Evolutionary conservation across 2,888 invertebrate species (phyloP), one percentile per base, ranked within the genome.

Genomic region (Hoplodrina ambigua): DNA sequence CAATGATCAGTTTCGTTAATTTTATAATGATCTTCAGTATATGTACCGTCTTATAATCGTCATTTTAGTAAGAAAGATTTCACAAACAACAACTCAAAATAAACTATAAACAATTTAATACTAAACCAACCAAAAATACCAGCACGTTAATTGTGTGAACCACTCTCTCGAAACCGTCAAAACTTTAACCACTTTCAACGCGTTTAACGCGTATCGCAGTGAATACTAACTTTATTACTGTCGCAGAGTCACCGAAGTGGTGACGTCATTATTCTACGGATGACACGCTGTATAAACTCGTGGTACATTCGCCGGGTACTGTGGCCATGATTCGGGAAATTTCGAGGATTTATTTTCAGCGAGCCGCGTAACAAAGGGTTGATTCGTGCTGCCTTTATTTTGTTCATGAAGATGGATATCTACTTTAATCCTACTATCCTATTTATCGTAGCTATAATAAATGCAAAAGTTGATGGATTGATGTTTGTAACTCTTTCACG

Each of bases 191-290:
- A 52, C 63, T 78, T 61, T 67, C 19, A 50, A 63, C 68, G 68
- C 71, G 59, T 61, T 81, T 60, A 70, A 61, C 37, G 72, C 57
- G 67, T 63, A 53, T 72, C 68, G 68, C 65, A 55, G 61, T 44
- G 59, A 71, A 80, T 65, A 57, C 63, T 63, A 80, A 68, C 69
- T 78, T 81, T 81, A 82, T 78, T 69, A 62, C 79, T 19, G 65
- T 69, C 60, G 60, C 58, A 20, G 58, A 58, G 54, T 62, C 73
- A 65, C 79, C 49, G 69, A 69, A 69, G 59, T 68, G 57, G 65
- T 71, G 75, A 84, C 73, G 82, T 82, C 75, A 81, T 82, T 82
- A 78, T 78, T 73, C 71, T 49, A 67, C 69, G 67, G 78, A 81
- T 81, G 71, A 81, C 68, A 70, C 63, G 66, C 69, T 67, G 72